Evolutionary conservation across 2,797 vertebrate species (phyloP), one percentile per base, ranked within the genome.

Genomic region (Cyclopterus lumpus): DNA sequence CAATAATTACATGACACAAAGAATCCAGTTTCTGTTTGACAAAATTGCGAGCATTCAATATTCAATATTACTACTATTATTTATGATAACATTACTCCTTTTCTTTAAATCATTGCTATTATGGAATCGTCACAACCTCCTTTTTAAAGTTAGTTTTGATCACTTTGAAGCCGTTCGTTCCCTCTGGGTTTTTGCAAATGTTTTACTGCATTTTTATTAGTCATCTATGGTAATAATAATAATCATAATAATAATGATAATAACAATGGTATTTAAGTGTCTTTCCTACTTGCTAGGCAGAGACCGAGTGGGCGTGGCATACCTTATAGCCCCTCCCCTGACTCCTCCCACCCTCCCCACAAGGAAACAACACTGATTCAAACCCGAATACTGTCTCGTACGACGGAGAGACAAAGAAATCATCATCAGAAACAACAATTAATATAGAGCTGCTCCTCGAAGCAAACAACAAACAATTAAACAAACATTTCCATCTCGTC

Each of bases 1-100:
- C 95, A 96, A 93, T 96, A 96, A 95, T 96, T 96, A 96, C 95
- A 96, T 77, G 93, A 95, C 93, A 94, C 94, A 94, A 94, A 94
- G 88, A 90, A 93, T 95, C 94, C 93, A 94, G 92, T 91, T 94
- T 95, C 93, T 93, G 90, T 91, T 95, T 92, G 94, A 95, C 93
- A 94, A 95, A 95, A 94, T 93, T 93, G 93, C 92, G 90, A 94
- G 93, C 93, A 93, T 94, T 94, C 93, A 92, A 92, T 94, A 95
- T 93, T 95, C 92, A 93, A 88, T 93, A 90, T 92, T 89, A 93
- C 91, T 92, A 93, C 85, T 91, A 91, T 90, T 92, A 91, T 92
- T 91, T 89, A 93, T 93, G 90, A 93, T 91, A 93, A 93, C 93
- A 93, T 91, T 90, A 94, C 88, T 91, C 86, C 89, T 80, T 89